Evolutionary conservation across 2,113 vertebrate species (phyloP), one percentile per base, ranked within the genome.

Genomic region (Tympanuchus pallidicinctus): DNA sequence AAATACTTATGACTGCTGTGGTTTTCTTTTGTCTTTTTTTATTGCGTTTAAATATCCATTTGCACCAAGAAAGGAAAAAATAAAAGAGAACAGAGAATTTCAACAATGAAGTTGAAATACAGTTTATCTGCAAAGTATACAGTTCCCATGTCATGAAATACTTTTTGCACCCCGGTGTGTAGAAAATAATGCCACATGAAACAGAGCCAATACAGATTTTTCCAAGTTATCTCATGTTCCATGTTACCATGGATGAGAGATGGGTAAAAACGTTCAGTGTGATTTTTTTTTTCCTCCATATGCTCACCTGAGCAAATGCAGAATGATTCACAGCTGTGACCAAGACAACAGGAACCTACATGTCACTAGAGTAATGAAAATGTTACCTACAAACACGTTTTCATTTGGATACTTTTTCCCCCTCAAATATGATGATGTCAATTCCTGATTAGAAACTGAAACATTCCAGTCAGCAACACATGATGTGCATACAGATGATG

Each of bases 251-350:
- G 96, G 71, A 98, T 89, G 13, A 98, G 97, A 89, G 98, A 97
- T 96, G 98, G 98, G 77, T 97, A 97, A 80, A 98, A 98, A 67
- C 96, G 94, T 70, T 98, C 97, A 19, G 94, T 97, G 64, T 98
- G 97, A 79, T 98, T 38, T 38, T 38, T 38, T 38, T 92, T 98
- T 92, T 98, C 97, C 65, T 98, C 98, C 97, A 98, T 97, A 74
- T 94, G 88, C 95, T 98, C 98, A 95, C 98, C 96, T 17, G 97
- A 98, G 86, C 97, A 98, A 27, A 98, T 98, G 79, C 96, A 95
- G 89, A 96, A 97, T 88, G 96, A 98, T 96, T 89, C 97, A 54
- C 96, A 90, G 30, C 96, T 97, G 97, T 87, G 61, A 98, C 95
- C 82, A 98, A 96, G 66, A 97, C 98, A 91, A 97, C 86, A 74